Percentiles rank a stretch among this genome's conserved stretches.
Evolutionary conservation across 30 jellyfish, hydroid and myxozoan species (phyloP).

Genomic region (Clytia hemisphaerica): DNA sequence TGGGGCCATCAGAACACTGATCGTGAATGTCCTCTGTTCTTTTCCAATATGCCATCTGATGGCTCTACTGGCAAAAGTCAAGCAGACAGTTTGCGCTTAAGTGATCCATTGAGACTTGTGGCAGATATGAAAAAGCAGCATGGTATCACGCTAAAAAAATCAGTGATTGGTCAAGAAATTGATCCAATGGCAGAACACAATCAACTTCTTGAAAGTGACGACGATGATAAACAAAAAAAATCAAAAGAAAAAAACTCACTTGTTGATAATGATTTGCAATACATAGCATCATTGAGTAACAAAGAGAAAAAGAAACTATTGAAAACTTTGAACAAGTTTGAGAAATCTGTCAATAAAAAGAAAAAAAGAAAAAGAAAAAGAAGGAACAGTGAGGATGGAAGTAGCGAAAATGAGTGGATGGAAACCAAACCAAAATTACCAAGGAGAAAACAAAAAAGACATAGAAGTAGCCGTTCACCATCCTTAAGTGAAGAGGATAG

Average conservation of each 20-base stretch:
- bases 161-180: slow-evolving; percentile 86
- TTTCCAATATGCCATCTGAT: slow-evolving; percentile 14
- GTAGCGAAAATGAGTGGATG: no score
- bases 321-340: slow-evolving; percentile 55
- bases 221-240: slow-evolving; percentile 26
- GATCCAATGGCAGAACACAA: slow-evolving; percentile 93
- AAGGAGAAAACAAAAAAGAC: no score
- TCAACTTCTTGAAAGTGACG: slow-evolving; percentile 75
- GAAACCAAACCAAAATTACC: no score
- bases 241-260: not conserved
- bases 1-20: slow-evolving; percentile 98
- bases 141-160: slow-evolving; percentile 62
- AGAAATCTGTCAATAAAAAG: slow-evolving; percentile 22
- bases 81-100: slow-evolving; percentile 54
- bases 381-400: not conserved
- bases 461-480: no score
- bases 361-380: slow-evolving; percentile 19
- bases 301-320: slow-evolving; percentile 68
- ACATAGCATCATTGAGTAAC: slow-evolving; percentile 53
- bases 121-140: slow-evolving; percentile 80
- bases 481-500: no score
- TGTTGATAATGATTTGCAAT: slow-evolving; percentile 55
- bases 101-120: slow-evolving; percentile 85
- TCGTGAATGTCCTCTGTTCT: slow-evolving; percentile 86
- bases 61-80: slow-evolving; percentile 23